Evolutionary conservation across 1,140 invertebrate genomes (phyloP).

Genomic region (Stegodyphus mimosarum): DNA sequence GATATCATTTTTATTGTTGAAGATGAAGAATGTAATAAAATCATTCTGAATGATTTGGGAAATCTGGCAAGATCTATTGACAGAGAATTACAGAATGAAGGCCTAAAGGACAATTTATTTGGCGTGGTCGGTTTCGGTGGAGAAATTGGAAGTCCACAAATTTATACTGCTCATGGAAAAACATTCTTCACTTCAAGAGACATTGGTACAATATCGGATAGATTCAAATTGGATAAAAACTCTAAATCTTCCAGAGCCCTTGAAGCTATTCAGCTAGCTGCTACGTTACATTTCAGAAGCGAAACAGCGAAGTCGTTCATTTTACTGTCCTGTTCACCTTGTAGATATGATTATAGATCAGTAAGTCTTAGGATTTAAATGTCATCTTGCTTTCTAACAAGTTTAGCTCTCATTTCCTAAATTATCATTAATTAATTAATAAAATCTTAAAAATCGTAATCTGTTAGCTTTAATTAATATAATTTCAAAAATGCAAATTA

Average conservation of each 20-base stretch:
- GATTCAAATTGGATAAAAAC: conserved; percentile 21
- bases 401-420: neutral
- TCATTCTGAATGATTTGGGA: conserved; percentile 24
- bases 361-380: conserved; percentile 10
- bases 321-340: conserved; percentile 42
- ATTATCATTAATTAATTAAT: neutral
- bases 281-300: neutral
- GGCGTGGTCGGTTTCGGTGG: conserved; percentile 85
- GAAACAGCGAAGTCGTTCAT: conserved; percentile 34
- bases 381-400: neutral
- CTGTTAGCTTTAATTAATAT: no score
- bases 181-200: conserved; percentile 65
- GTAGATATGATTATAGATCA: conserved; percentile 54
- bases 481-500: no score
- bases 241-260: conserved; percentile 30
- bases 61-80: conserved; percentile 65
- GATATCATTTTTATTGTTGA: conserved; percentile 91
- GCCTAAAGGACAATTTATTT: conserved; percentile 73
- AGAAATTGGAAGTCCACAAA: conserved; percentile 76
- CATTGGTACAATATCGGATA: neutral
- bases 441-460: no score
- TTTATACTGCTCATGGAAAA: conserved; percentile 69
- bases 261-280: conserved; percentile 51
- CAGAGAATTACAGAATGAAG: conserved; percentile 65
- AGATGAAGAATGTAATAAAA: conserved; percentile 81